Percentiles rank a stretch among this genome's conserved stretches.
Evolutionary conservation across 1,140 invertebrate species (phyloP).

Genomic region (Uloborus diversus): DNA sequence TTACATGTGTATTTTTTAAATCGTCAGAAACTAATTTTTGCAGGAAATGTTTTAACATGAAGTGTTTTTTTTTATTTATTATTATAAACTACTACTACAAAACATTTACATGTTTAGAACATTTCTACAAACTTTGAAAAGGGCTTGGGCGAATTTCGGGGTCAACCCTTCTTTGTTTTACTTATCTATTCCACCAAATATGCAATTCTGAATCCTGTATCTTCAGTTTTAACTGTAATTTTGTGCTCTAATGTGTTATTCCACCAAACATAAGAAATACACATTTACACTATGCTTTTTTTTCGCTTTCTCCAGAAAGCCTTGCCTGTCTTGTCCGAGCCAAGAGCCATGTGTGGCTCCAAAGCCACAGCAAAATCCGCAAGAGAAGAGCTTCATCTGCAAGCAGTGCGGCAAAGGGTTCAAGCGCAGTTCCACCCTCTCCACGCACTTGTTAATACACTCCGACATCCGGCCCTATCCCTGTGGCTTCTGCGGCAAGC

Average conservation of each 20-base stretch:
- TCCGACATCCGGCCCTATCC: slow-evolving; percentile 71
- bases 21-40: no score
- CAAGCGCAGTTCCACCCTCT: slow-evolving; percentile 73
- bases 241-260: neutral
- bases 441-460: slow-evolving; percentile 74
- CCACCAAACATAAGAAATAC: neutral
- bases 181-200: no score
- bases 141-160: no score
- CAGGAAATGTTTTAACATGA: no score
- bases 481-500: slow-evolving; percentile 70
- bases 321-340: neutral
- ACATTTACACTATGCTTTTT: neutral
- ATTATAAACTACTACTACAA: no score
- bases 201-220: neutral
- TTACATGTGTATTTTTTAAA: no score
- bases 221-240: neutral
- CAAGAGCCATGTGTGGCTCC: neutral
- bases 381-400: slow-evolving; percentile 68
- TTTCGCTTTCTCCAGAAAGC: neutral
- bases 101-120: no score
- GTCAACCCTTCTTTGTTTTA: no score
- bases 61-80: no score
- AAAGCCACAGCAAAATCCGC: neutral
- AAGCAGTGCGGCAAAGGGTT: slow-evolving; percentile 72
- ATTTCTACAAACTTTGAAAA: no score